These are phyloP conservation scores for Diabrotica virgifera DNA, from an alignment of 1,140 invertebrate species.

Conservation along the genomic window DNA sequence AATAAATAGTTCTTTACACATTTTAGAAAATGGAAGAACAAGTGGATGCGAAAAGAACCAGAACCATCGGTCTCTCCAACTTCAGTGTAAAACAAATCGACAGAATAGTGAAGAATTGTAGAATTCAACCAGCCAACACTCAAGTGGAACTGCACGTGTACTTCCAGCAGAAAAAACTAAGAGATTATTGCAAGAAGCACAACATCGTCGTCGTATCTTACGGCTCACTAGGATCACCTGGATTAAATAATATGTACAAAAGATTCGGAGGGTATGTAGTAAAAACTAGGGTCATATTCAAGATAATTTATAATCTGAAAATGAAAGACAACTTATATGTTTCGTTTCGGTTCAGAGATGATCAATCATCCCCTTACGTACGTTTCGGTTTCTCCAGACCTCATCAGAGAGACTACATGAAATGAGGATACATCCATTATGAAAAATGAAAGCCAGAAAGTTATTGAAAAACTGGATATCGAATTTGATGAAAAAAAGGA, in stretches of 20 bases:
- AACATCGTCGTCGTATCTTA: slow-evolving; percentile 79
- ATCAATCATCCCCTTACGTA: no score
- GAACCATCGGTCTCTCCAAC: slow-evolving; percentile 74
- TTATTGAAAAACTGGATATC: no score
- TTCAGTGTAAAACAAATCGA: slow-evolving; percentile 70
- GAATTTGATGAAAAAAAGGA: no score
- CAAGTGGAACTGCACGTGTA: slow-evolving; percentile 81
- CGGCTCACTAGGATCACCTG: slow-evolving; percentile 73
- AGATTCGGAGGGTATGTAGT: slow-evolving; percentile 39
- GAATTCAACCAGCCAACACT: slow-evolving; percentile 67
- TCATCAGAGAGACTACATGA: no score
- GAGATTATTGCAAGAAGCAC: slow-evolving; percentile 67
- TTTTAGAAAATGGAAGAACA: slow-evolving; percentile 70
- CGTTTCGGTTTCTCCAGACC: no score
- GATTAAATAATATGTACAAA: slow-evolving; percentile 51
- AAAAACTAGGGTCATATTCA: background rate
- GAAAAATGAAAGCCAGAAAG: no score
- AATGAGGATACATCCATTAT: no score
- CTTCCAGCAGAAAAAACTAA: slow-evolving; percentile 71
- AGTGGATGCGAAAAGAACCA: slow-evolving; percentile 60
- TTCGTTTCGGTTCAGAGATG: no score
- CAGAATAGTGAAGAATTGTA: slow-evolving; percentile 59
- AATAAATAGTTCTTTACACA: background rate
- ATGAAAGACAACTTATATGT: no score
- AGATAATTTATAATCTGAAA: background rate